Evolutionary conservation across 1,140 invertebrate genomes (phyloP).

Genomic region (Tribolium madens): DNA sequence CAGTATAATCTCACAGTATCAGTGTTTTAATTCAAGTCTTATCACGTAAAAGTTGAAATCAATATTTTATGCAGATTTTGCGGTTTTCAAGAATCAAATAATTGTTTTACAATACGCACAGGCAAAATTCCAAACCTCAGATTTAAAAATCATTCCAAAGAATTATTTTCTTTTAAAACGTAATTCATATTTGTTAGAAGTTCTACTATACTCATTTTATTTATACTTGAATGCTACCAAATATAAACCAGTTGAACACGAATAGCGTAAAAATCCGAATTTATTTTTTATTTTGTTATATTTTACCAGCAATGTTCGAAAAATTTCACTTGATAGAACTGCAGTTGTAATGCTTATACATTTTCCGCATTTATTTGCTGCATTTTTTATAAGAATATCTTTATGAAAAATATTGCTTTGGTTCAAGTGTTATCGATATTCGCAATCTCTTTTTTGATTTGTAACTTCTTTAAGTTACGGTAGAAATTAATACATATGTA

Average conservation of each 20-base stretch:
- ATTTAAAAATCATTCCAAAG: too few species aligned
- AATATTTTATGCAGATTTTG: neutral
- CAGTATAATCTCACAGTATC: neutral
- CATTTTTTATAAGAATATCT: neutral
- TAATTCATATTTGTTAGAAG: too few species aligned
- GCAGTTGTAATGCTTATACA: neutral
- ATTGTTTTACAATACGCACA: neutral
- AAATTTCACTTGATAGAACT: neutral
- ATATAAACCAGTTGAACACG: neutral
- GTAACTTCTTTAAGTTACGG: too few species aligned
- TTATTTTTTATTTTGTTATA: neutral
- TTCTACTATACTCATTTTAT: neutral
- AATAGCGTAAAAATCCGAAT: neutral
- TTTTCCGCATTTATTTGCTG: neutral
- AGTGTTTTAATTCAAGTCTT: neutral
- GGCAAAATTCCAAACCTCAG: neutral
- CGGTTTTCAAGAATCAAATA: neutral
- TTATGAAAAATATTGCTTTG: neutral
- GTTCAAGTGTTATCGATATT: neutral
- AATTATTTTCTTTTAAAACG: too few species aligned
- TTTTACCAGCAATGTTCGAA: neutral
- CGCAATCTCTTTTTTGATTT: too few species aligned
- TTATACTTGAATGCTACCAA: neutral
- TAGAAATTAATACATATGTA: too few species aligned
- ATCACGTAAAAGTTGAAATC: neutral